These are phyloP conservation scores for Scotopteryx bipunctaria DNA, from an alignment of 2,888 invertebrate genomes.

Conservation along the genomic window DNA sequence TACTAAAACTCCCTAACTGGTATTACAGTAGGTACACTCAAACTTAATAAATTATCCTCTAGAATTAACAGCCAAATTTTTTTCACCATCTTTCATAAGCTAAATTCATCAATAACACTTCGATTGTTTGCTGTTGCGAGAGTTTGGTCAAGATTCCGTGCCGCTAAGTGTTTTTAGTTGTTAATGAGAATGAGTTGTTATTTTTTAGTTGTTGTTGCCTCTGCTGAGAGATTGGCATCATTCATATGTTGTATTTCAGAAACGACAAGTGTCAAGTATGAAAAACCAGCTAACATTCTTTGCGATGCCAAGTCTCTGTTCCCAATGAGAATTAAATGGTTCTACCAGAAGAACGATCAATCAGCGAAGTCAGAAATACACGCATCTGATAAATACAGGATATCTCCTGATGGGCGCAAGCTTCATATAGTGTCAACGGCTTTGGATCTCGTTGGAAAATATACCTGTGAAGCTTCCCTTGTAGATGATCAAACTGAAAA, in stretches of 20 bases:
- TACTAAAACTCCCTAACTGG: too few species aligned
- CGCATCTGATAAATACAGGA: conserved; percentile 8
- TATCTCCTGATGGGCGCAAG: conserved; percentile 10
- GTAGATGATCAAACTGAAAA: conserved; percentile 17
- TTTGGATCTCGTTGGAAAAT: conserved; percentile 24
- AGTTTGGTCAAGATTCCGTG: too few species aligned
- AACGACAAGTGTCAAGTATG: conserved; percentile 6
- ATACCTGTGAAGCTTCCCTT: conserved; percentile 28
- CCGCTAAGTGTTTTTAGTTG: too few species aligned
- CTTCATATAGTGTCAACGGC: conserved; percentile 18
- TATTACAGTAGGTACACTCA: too few species aligned
- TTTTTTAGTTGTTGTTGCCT: too few species aligned
- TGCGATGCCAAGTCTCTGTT: conserved; percentile 3
- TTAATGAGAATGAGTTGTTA: too few species aligned
- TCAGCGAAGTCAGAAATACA: conserved; percentile 4
- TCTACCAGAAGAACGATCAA: conserved; percentile 6
- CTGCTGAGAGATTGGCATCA: too few species aligned
- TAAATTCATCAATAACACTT: too few species aligned
- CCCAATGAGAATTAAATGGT: conserved; percentile 20
- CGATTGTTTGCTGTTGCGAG: too few species aligned
- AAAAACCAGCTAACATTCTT: neutral
- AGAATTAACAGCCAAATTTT: too few species aligned
- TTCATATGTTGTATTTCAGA: conserved; percentile 14
- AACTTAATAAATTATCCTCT: too few species aligned
- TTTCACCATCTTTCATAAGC: too few species aligned